A percentile compares a stretch with the other conserved stretches of the same genome.
phyloP scores from a whole-genome alignment of 2,888 invertebrate genomes.

The Priocnemis perturbator region DNA sequence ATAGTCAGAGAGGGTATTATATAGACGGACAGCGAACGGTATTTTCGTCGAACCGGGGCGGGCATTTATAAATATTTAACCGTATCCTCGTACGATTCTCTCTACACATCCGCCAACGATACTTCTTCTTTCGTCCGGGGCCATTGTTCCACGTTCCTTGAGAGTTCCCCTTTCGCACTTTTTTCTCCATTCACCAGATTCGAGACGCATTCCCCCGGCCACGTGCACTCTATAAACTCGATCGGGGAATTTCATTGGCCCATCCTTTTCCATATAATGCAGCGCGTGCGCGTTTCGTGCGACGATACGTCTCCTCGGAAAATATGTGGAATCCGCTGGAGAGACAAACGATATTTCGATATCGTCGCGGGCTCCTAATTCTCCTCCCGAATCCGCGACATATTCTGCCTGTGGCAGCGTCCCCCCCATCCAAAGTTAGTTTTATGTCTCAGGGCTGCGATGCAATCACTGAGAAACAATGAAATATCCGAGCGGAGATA shows the following conservation, averaged over 20 bases:
- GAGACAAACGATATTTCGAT: slow-evolving; percentile 55
- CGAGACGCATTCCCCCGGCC: too few relatives aligned
- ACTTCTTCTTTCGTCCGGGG: too few relatives aligned
- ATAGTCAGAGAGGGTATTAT: not conserved
- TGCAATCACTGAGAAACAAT: slow-evolving; percentile 58
- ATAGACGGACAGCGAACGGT: slow-evolving; percentile 10
- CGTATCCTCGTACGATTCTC: too few relatives aligned
- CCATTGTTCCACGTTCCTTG: too few relatives aligned
- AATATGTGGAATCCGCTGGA: slow-evolving; percentile 30
- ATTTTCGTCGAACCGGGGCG: not conserved
- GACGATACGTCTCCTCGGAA: slow-evolving; percentile 1
- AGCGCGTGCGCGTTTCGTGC: slow-evolving; percentile 23
- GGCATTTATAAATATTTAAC: too few relatives aligned
- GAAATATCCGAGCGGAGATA: slow-evolving; percentile 46
- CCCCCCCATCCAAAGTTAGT: slow-evolving; percentile 57
- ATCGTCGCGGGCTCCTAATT: slow-evolving; percentile 50
- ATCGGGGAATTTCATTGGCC: too few relatives aligned
- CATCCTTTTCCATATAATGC: too few relatives aligned
- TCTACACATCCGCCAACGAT: too few relatives aligned
- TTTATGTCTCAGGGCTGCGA: slow-evolving; percentile 49
- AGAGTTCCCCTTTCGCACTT: too few relatives aligned
- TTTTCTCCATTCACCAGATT: too few relatives aligned
- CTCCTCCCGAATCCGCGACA: slow-evolving; percentile 35
- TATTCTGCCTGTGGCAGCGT: not conserved
- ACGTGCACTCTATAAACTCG: too few relatives aligned